Percentiles rank a stretch among this genome's conserved stretches.
These are phyloP conservation scores for Antitype chi DNA, from an alignment of 2,888 invertebrate genomes.

Conservation along the genomic window DNA sequence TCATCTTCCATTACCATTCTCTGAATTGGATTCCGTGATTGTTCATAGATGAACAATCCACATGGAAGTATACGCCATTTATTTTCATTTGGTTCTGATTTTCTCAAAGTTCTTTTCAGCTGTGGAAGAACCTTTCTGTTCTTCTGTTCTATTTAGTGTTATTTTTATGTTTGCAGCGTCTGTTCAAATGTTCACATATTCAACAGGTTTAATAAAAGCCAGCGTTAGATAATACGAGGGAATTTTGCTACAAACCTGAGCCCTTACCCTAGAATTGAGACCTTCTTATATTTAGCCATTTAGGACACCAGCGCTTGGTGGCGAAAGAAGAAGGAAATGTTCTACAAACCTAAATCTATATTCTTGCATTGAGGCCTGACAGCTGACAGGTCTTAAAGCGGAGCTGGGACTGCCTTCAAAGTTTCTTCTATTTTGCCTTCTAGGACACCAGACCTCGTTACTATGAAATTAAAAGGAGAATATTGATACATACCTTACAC, in stretches of 20 bases:
- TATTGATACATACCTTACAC: conserved; percentile 53
- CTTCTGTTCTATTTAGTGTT: background rate
- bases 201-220: conserved; percentile 27
- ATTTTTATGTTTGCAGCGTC: background rate
- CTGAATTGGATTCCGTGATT: background rate
- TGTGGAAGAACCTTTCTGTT: background rate
- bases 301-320: conserved; percentile 3
- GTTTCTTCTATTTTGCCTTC: conserved; percentile 60
- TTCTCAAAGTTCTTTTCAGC: background rate
- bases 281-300: background rate
- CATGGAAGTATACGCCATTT: too few species aligned
- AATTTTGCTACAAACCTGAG: conserved; percentile 24
- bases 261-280: conserved; percentile 34
- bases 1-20: background rate
- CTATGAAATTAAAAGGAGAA: conserved; percentile 52
- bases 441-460: conserved; percentile 59
- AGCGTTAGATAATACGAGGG: background rate
- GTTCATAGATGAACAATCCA: too few species aligned
- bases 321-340: conserved; percentile 19
- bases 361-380: conserved; percentile 99
- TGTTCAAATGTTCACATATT: background rate
- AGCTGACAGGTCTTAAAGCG: conserved; percentile 88
- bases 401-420: conserved; percentile 60
- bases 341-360: conserved; percentile 93
- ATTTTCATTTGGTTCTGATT: background rate